Percentiles rank a stretch among this genome's conserved stretches.
These are phyloP conservation scores for Schmidtea mediterranea DNA, from an alignment of 1,140 invertebrate genomes.

Conservation along the genomic window DNA sequence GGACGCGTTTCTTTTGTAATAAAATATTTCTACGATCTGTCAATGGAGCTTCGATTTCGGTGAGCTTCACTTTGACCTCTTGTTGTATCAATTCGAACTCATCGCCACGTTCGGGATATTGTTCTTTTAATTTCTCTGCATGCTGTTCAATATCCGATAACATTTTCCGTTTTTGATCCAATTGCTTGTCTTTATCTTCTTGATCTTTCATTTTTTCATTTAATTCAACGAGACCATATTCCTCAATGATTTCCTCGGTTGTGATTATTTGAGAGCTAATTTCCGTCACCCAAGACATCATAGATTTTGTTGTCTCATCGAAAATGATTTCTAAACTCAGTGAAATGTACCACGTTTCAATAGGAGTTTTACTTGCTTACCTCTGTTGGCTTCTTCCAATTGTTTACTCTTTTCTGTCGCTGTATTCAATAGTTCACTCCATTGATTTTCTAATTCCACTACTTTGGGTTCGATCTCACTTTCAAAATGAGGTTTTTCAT, in stretches of 20 bases:
- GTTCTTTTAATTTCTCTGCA: constrained; percentile 62
- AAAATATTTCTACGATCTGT: constrained; percentile 51
- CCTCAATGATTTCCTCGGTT: constrained; percentile 39
- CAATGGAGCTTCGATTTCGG: constrained; percentile 43
- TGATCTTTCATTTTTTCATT: not conserved
- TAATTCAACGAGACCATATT: constrained; percentile 28
- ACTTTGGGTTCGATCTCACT: constrained; percentile 69
- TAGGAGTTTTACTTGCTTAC: no score
- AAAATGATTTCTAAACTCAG: constrained; percentile 21
- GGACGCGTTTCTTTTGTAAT: constrained; percentile 83
- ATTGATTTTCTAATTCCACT: constrained; percentile 51
- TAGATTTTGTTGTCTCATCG: constrained; percentile 30
- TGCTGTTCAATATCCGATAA: constrained; percentile 30
- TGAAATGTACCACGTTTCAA: no score
- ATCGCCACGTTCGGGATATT: constrained; percentile 66
- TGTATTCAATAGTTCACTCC: constrained; percentile 59
- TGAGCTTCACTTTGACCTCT: constrained; percentile 30
- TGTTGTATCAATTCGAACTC: constrained; percentile 69
- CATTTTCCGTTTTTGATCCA: constrained; percentile 33
- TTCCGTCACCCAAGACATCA: constrained; percentile 90
- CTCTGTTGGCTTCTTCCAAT: constrained; percentile 80
- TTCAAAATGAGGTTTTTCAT: constrained; percentile 63
- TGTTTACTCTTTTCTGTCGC: constrained; percentile 88
- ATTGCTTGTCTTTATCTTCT: constrained; percentile 38
- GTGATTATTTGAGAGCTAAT: constrained; percentile 88